Percentiles rank a stretch among this genome's conserved stretches.
These are phyloP conservation scores for Salvator merianae DNA, from an alignment of 2,113 vertebrate species.

Conservation along the genomic window DNA sequence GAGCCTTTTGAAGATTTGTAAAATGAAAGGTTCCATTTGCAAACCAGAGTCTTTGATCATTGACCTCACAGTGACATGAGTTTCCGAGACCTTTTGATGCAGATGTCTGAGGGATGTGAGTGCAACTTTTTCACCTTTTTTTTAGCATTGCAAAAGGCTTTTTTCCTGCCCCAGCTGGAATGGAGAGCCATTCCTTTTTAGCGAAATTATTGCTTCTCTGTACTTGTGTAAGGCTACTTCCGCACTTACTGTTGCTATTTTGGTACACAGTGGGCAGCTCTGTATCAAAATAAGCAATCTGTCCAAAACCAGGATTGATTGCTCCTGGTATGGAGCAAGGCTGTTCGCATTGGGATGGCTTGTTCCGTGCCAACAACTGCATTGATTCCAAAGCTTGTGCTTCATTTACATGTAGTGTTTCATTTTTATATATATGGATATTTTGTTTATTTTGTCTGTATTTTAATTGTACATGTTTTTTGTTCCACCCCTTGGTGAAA, in stretches of 20 bases:
- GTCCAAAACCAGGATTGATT: too few species aligned
- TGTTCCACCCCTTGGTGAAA: too few species aligned
- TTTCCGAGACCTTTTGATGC: slow-evolving; percentile 10
- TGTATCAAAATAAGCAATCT: too few species aligned
- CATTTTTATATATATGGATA: too few species aligned
- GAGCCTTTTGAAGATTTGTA: slow-evolving; percentile 4
- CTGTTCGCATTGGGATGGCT: not conserved
- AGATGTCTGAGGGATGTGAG: slow-evolving; percentile 2
- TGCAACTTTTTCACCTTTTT: not conserved
- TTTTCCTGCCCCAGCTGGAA: not conserved
- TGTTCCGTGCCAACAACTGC: too few species aligned
- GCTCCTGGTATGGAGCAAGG: not conserved
- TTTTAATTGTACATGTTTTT: too few species aligned
- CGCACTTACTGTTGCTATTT: too few species aligned
- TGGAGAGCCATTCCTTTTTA: not conserved
- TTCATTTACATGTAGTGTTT: too few species aligned
- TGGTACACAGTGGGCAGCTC: too few species aligned
- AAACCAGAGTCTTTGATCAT: slow-evolving; percentile 32
- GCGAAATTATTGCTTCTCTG: not conserved
- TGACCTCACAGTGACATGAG: not conserved
- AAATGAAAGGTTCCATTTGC: not conserved
- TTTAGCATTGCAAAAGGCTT: not conserved
- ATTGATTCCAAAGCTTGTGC: too few species aligned
- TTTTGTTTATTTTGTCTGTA: too few species aligned
- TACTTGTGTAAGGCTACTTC: not conserved